phyloP scores from a whole-genome alignment of 2,888 invertebrate genomes.

The Erebia aethiops region DNA sequence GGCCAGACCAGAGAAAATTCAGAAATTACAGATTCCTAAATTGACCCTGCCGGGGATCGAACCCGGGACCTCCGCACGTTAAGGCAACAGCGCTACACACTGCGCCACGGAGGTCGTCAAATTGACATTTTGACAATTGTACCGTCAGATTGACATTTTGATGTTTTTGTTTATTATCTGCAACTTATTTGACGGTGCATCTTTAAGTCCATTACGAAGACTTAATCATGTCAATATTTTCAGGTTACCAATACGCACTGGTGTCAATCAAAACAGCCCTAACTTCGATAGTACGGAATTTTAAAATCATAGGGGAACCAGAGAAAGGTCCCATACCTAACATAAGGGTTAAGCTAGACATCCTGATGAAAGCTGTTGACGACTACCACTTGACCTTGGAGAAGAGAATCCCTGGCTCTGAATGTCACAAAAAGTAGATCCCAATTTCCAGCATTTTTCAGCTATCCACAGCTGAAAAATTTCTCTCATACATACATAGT shows the following conservation, averaged over 20 bases:
- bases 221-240: conserved; percentile 13
- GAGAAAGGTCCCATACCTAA: conserved; percentile 56
- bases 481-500: not conserved
- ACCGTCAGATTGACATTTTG: no score
- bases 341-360: conserved; percentile 66
- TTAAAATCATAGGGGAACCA: conserved; percentile 55
- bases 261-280: conserved; percentile 71
- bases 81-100: no score
- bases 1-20: no score
- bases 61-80: no score
- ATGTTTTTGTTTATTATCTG: no score
- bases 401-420: conserved; percentile 43
- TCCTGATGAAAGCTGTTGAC: conserved; percentile 75
- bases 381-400: conserved; percentile 62
- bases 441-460: not conserved
- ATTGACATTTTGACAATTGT: no score
- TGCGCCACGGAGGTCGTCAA: no score
- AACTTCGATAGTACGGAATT: conserved; percentile 55
- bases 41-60: no score
- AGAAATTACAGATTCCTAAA: no score
- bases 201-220: no score
- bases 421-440: not conserved
- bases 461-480: not conserved
- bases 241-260: conserved; percentile 73
- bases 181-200: no score